Evolutionary conservation across 2,888 invertebrate genomes (phyloP).

Genomic region (Macrophya alboannulata): DNA sequence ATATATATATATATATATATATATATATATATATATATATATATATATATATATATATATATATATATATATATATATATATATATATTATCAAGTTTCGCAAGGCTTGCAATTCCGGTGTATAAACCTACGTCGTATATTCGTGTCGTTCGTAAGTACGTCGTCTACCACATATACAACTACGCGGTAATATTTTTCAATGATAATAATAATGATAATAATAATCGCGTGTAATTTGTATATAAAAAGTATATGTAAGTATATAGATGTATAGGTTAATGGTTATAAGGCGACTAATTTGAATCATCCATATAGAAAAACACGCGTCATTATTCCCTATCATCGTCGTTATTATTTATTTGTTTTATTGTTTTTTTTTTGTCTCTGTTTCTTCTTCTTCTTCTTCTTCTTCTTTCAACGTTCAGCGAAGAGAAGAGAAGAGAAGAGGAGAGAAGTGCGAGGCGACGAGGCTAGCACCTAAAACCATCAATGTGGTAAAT

Average conservation of each 20-base stretch:
- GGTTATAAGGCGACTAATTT: conserved; percentile 11
- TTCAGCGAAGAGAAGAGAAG: neutral
- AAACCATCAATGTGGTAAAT: conserved; percentile 3
- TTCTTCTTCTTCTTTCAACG: neutral
- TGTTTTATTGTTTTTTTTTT: too few species aligned
- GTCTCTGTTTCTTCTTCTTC: too few species aligned
- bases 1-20: too few species aligned
- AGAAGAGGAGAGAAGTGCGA: neutral
- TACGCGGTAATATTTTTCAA: neutral
- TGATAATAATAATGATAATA: too few species aligned
- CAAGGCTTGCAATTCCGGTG: neutral
- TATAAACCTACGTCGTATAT: neutral
- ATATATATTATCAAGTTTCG: neutral
- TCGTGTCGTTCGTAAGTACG: neutral
- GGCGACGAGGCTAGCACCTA: neutral
- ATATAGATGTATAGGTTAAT: neutral
- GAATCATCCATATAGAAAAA: conserved; percentile 4
- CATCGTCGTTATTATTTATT: neutral
- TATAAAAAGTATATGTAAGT: neutral
- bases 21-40: too few species aligned
- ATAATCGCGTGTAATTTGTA: neutral
- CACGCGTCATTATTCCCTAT: conserved; percentile 6
- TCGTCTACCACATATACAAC: neutral
- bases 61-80: neutral
- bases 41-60: too few species aligned